Evolutionary conservation across 2,797 vertebrate genomes (phyloP).

Genomic region (Echiichthys vipera): DNA sequence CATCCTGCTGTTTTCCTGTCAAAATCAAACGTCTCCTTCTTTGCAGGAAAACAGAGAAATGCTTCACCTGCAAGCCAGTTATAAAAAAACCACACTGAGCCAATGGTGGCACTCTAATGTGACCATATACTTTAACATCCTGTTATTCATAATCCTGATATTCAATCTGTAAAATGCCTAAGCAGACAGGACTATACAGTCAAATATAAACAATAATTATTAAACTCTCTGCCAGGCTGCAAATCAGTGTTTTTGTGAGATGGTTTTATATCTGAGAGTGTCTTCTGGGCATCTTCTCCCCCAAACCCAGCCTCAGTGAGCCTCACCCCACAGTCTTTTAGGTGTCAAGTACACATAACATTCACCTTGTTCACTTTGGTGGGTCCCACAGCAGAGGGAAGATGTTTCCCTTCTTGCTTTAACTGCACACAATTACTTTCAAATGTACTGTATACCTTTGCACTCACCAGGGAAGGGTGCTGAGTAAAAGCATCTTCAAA

Average conservation of each 20-base stretch:
- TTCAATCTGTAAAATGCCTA: neutral
- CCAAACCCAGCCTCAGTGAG: neutral
- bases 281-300: slow-evolving; percentile 30
- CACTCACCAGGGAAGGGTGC: neutral
- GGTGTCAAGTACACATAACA: slow-evolving; percentile 17
- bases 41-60: slow-evolving; percentile 13
- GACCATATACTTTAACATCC: slow-evolving; percentile 36
- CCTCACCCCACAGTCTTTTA: slow-evolving; percentile 6
- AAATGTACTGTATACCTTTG: slow-evolving; percentile 9
- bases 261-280: slow-evolving; percentile 32
- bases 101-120: neutral
- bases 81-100: slow-evolving; percentile 19
- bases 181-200: neutral
- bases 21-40: neutral
- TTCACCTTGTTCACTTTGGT: slow-evolving; percentile 31
- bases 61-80: slow-evolving; percentile 14
- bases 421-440: neutral
- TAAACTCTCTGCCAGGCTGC: slow-evolving; percentile 3
- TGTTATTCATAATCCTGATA: slow-evolving; percentile 14
- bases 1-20: slow-evolving; percentile 5
- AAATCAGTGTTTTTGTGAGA: slow-evolving; percentile 38
- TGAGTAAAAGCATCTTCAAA: slow-evolving; percentile 38
- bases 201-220: neutral
- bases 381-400: slow-evolving; percentile 22
- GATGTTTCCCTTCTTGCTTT: neutral